These are phyloP conservation scores for Anguilla marmorata DNA, from an alignment of 2,797 vertebrate genomes.

Conservation along the genomic window DNA sequence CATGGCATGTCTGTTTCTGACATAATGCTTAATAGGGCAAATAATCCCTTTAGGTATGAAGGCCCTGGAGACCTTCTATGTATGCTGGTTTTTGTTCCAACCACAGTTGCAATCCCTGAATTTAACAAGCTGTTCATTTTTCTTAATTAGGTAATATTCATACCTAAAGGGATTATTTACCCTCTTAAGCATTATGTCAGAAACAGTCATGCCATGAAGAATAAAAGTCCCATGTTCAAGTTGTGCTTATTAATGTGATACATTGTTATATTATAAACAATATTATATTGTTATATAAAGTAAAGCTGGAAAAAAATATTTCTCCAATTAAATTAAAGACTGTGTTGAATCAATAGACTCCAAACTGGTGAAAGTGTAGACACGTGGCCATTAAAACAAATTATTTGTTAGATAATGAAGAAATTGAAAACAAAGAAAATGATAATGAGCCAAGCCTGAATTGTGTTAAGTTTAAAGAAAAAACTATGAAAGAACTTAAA, in stretches of 20 bases:
- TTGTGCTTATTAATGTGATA: background rate
- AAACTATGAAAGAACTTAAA: background rate
- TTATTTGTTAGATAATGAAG: background rate
- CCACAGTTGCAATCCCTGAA: background rate
- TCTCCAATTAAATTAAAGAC: too few relatives aligned
- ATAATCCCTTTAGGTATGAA: background rate
- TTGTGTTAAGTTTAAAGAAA: background rate
- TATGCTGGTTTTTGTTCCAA: background rate
- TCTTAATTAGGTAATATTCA: background rate
- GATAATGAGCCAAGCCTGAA: background rate
- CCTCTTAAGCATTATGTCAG: background rate
- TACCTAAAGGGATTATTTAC: background rate
- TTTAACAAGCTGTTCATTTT: background rate
- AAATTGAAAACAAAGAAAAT: background rate
- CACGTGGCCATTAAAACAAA: background rate
- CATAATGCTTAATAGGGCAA: background rate
- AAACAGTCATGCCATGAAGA: background rate
- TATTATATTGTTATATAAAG: too few relatives aligned
- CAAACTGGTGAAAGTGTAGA: background rate
- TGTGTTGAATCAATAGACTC: too few relatives aligned
- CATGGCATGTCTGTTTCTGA: background rate
- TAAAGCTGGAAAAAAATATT: background rate
- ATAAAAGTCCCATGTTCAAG: background rate
- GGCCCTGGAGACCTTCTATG: background rate
- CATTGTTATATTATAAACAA: background rate